Evolutionary conservation across 2,888 invertebrate species (phyloP), one percentile per base, ranked within the genome.

Genomic region (Litoditis marina): DNA sequence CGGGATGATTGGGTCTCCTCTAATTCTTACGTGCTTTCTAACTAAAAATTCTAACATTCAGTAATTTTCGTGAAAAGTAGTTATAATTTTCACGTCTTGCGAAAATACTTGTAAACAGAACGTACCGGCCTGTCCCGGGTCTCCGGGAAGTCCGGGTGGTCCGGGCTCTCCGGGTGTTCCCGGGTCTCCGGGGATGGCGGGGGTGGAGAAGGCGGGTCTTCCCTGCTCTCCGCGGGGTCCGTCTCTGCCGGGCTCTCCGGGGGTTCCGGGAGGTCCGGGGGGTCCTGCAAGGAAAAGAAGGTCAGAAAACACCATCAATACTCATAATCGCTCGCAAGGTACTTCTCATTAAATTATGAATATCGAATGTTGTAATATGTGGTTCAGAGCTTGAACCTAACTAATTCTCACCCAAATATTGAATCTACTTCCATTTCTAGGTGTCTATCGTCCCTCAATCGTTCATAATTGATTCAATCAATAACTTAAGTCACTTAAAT

Each of bases 141-240:
- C 78, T 67, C 78, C 79, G 34, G 80, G 81, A 31, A 79, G 68
- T 60, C 81, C 81, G n/a, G 69, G 69, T 28, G 74, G 79, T 71
- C 77, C 80, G 32, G 76, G 68, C 65, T 81, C 79, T 70, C 81
- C 81, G 42, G 78, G 74, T 39, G 74, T 70, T 69, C 82, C 82
- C 19, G 81, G 78, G 63, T 81, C 81, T 72, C 82, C 82, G 28
- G 82, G 82, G n/a, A 78, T 57, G 7, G 80, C 78, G 6, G 82
- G 82, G 2, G 80, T 80, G 16, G 79, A 78, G 64, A 80, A 77
- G 39, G 82, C 82, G 0, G 82, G 82, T 51, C 82, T 63, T 64
- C 82, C 82, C 19, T 76, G 78, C 42, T 82, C 80, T 65, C 82
- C 82, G 19, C 79, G 68, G 28, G 78, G 71, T 54, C 82, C 82